Conservation (phyloP, 2,888 invertebrate genomes). For the Machimus rusticus region DNA sequence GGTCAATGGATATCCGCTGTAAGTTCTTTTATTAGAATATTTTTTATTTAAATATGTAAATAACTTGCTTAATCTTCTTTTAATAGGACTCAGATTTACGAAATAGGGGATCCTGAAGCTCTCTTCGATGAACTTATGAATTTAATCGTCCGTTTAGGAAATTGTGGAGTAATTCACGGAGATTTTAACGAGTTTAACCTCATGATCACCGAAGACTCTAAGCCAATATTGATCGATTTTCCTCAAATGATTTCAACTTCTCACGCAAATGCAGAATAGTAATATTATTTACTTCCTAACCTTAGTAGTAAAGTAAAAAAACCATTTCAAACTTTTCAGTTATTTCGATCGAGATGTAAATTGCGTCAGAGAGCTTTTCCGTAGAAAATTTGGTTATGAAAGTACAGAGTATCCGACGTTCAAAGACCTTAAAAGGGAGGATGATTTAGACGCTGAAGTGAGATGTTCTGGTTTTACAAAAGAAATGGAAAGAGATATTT, state of each 20-base stretch:
- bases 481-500: slow-evolving; percentile 78
- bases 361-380: slow-evolving; percentile 91
- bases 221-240: slow-evolving; percentile 93
- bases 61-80: background rate
- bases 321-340: slow-evolving; percentile 61
- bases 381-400: slow-evolving; percentile 86
- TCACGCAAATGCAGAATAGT: slow-evolving; percentile 90
- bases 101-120: slow-evolving; percentile 72
- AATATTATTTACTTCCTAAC: slow-evolving; percentile 51
- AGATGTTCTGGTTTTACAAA: slow-evolving; percentile 91
- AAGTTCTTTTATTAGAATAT: slow-evolving; percentile 59
- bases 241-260: slow-evolving; percentile 98
- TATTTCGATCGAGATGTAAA: slow-evolving; percentile 95
- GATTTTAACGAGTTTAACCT: slow-evolving; percentile 99
- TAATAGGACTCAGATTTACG: slow-evolving; percentile 70
- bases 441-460: slow-evolving; percentile 86
- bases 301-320: background rate
- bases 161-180: slow-evolving; percentile 96
- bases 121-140: slow-evolving; percentile 95
- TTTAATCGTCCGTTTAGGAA: slow-evolving; percentile 86
- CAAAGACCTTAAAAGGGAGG: slow-evolving; percentile 77
- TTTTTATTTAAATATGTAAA: too few relatives aligned
- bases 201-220: slow-evolving; percentile 81
- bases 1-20: slow-evolving; percentile 82
- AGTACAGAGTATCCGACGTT: slow-evolving; percentile 82